phyloP scores from a whole-genome alignment of 1,140 invertebrate genomes.

The Eufriesea mexicana region DNA sequence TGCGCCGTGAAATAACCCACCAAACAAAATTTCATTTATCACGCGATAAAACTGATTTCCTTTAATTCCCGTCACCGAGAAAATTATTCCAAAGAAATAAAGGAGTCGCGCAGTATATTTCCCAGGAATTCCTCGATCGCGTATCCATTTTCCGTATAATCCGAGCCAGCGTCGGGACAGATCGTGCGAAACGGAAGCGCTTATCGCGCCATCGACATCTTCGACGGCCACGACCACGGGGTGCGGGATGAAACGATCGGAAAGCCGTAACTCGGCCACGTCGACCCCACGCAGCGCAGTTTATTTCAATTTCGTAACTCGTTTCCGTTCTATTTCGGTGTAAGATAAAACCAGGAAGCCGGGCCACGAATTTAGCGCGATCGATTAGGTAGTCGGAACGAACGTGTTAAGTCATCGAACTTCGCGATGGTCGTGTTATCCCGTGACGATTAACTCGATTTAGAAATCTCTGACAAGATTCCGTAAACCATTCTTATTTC shows the following conservation, averaged over 20 bases:
- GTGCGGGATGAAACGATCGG: not conserved
- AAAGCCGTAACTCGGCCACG: not conserved
- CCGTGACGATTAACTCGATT: constrained; percentile 9
- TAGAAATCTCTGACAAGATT: constrained; percentile 24
- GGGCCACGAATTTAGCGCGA: not conserved
- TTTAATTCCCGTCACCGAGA: no score
- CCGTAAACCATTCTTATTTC: not conserved
- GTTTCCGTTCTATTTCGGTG: not conserved
- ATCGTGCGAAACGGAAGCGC: not conserved
- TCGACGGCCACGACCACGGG: not conserved
- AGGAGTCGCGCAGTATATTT: no score
- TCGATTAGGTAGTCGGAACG: not conserved
- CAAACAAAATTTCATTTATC: no score
- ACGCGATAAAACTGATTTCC: no score
- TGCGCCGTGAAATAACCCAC: no score
- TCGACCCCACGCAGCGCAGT: not conserved
- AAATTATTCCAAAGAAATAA: no score
- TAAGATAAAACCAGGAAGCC: not conserved
- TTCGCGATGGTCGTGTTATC: not conserved
- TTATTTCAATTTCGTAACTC: constrained; percentile 9
- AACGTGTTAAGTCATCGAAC: constrained; percentile 1
- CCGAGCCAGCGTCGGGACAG: not conserved
- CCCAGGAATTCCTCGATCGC: no score
- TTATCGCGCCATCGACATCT: not conserved
- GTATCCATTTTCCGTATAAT: not conserved